phyloP scores from a whole-genome alignment of 2,113 vertebrate species.

The Crocuta crocuta region DNA sequence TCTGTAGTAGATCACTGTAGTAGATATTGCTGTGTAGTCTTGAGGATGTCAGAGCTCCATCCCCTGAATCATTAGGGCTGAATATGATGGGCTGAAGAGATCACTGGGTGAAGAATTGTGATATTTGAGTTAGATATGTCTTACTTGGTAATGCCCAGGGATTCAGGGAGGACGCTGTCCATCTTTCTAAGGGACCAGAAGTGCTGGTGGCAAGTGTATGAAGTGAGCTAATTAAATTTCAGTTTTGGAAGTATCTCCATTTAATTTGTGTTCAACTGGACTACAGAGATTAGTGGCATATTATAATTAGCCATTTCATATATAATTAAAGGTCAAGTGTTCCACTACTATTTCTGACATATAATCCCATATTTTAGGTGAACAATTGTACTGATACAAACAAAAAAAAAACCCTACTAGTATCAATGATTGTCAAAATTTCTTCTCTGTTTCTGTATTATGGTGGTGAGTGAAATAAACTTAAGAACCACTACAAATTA shows the following conservation, averaged over 20 bases:
- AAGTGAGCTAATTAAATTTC: not conserved
- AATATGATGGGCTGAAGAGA: accelerated
- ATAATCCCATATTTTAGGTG: not conserved
- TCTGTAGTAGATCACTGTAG: not conserved
- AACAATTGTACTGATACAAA: not conserved
- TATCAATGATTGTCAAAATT: not conserved
- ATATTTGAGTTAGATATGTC: not conserved
- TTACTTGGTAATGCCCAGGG: not conserved
- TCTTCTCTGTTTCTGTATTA: not conserved
- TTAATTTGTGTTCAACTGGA: not conserved
- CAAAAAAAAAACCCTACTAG: not conserved
- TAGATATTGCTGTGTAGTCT: not conserved
- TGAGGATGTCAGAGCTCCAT: not conserved
- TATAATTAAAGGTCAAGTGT: not conserved
- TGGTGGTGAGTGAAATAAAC: not conserved
- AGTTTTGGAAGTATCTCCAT: not conserved
- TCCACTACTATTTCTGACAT: not conserved
- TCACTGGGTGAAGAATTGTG: not conserved
- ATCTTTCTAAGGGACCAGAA: not conserved
- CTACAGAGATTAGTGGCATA: not conserved
- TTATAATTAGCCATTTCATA: not conserved
- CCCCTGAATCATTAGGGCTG: not conserved
- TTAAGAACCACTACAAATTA: not conserved
- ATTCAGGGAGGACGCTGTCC: accelerated
- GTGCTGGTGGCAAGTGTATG: not conserved